Evolutionary conservation across 1,140 invertebrate genomes (phyloP).

Genomic region (Brachionus paranguensis): DNA sequence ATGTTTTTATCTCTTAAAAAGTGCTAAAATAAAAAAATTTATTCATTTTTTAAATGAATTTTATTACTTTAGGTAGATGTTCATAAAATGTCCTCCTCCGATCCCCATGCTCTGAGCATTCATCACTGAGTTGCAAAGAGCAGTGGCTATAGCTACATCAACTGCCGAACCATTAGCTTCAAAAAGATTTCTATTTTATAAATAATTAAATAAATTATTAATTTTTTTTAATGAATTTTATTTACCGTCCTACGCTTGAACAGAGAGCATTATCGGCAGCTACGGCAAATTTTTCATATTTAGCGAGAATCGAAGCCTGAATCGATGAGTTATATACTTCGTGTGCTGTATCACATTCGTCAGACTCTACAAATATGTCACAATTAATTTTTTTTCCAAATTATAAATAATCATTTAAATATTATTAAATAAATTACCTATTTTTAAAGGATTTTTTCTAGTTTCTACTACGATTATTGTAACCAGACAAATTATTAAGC

Average conservation of each 20-base stretch:
- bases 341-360: constrained; percentile 20
- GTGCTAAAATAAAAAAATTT: background rate
- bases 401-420: no score
- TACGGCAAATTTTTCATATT: constrained; percentile 3
- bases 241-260: constrained; percentile 1
- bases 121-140: constrained; percentile 77
- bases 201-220: background rate
- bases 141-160: constrained; percentile 73
- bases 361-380: background rate
- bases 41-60: background rate
- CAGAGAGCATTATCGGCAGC: constrained; percentile 39
- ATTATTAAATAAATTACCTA: background rate
- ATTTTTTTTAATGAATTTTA: background rate
- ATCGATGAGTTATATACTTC: background rate
- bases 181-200: background rate
- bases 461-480: background rate
- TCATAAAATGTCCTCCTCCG: constrained; percentile 79
- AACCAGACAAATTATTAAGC: background rate
- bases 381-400: no score
- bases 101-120: constrained; percentile 79
- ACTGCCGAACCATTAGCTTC: constrained; percentile 59
- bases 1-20: constrained; percentile 15
- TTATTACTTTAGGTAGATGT: constrained; percentile 61
- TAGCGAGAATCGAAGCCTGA: background rate
- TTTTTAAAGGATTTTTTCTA: background rate